Evolutionary conservation across 2,113 vertebrate genomes (phyloP).

Genomic region (Danionella cerebrum): DNA sequence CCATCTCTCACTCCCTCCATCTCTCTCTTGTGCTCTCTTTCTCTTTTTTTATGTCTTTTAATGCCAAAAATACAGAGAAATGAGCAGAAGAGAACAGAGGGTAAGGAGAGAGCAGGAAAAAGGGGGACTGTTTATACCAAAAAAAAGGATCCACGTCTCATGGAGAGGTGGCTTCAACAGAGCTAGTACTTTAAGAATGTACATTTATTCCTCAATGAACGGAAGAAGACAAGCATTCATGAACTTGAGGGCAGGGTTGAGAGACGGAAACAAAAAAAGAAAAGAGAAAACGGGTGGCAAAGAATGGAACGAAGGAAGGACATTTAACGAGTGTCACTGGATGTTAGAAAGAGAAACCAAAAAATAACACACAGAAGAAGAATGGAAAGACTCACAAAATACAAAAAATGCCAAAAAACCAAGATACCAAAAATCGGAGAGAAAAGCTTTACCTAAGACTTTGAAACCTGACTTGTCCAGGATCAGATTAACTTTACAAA

Average conservation of each 20-base stretch:
- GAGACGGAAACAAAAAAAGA: slow-evolving; percentile 38
- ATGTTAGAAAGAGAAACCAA: slow-evolving; percentile 46
- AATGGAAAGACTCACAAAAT: slow-evolving; percentile 51
- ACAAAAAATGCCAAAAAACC: slow-evolving; percentile 55
- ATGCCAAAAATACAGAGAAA: slow-evolving; percentile 65
- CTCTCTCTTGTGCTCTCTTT: slow-evolving; percentile 40
- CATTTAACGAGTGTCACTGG: slow-evolving; percentile 44
- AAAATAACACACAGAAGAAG: slow-evolving; percentile 31
- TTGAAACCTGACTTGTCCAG: slow-evolving; percentile 53
- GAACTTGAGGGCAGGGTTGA: slow-evolving; percentile 51
- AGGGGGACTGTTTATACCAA: slow-evolving; percentile 60
- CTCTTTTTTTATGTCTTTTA: slow-evolving; percentile 53
- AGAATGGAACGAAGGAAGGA: slow-evolving; percentile 41
- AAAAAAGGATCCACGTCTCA: slow-evolving; percentile 46
- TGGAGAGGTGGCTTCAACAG: slow-evolving; percentile 47
- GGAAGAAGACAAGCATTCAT: slow-evolving; percentile 5
- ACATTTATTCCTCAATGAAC: slow-evolving; percentile 35
- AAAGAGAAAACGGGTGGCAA: slow-evolving; percentile 39
- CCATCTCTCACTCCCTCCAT: slow-evolving; percentile 63
- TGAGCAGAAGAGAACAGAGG: slow-evolving; percentile 47
- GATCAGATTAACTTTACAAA: slow-evolving; percentile 47
- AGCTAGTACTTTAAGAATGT: slow-evolving; percentile 36
- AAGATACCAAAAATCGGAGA: slow-evolving; percentile 71
- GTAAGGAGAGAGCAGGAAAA: slow-evolving; percentile 57
- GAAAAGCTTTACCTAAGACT: slow-evolving; percentile 74